Percentiles rank a stretch among this genome's conserved stretches.
Conservation (phyloP, 2,113 vertebrate species). For the Halcyon senegalensis region DNA sequence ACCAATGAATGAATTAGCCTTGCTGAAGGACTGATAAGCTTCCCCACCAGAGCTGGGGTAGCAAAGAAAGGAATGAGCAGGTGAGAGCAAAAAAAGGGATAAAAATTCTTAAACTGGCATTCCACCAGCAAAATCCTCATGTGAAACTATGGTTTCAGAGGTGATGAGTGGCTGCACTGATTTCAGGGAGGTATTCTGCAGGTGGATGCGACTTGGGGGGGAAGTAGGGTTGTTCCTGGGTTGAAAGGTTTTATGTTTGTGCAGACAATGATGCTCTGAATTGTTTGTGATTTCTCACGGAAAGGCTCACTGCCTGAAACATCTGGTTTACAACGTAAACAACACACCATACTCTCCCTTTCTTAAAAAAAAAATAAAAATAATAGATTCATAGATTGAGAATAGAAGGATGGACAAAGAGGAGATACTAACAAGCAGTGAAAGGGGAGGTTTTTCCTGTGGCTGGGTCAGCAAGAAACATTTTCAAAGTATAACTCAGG, state of each 20-base stretch:
- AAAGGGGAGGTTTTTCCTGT: background rate
- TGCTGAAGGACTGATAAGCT: background rate
- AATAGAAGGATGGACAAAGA: background rate
- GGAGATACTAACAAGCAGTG: accelerated
- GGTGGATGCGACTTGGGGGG: background rate
- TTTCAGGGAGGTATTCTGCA: background rate
- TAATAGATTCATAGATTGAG: background rate
- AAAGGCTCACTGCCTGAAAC: background rate
- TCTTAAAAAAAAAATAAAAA: background rate
- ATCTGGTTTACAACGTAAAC: background rate
- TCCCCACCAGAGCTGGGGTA: background rate
- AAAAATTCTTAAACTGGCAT: background rate
- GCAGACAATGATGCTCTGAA: background rate
- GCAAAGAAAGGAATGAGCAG: constrained; percentile 10
- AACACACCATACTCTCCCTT: background rate
- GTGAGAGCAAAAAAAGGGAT: background rate
- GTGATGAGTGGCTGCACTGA: background rate
- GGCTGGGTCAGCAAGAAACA: background rate
- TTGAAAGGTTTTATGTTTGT: background rate
- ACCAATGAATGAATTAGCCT: background rate
- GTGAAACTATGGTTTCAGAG: background rate
- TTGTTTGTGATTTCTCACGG: background rate
- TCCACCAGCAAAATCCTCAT: background rate
- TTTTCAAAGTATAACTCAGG: background rate
- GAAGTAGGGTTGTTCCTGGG: background rate